Conservation (phyloP, 2,888 invertebrate genomes). For the Hemicrepidius hirtus region DNA sequence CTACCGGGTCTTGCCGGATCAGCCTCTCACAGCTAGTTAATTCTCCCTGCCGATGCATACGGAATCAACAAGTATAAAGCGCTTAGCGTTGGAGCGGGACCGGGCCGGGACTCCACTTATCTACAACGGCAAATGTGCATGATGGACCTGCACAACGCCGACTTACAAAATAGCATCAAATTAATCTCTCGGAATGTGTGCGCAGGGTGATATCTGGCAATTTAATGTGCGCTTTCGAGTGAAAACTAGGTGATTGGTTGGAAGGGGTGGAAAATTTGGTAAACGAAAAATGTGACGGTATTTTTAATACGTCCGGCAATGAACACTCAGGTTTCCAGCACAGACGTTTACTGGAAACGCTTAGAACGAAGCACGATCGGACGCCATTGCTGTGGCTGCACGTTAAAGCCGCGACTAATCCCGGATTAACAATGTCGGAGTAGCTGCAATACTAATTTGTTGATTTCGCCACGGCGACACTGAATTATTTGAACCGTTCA, state of each 20-base stretch:
- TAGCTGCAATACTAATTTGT: slow-evolving; percentile 73
- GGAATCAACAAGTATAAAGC: slow-evolving; percentile 61
- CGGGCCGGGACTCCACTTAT: slow-evolving; percentile 56
- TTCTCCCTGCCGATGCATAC: slow-evolving; percentile 53
- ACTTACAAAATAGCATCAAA: slow-evolving; percentile 60
- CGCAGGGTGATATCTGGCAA: slow-evolving; percentile 55
- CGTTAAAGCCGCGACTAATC: slow-evolving; percentile 71
- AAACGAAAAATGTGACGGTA: background rate
- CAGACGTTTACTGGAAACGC: slow-evolving; percentile 38
- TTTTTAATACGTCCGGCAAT: slow-evolving; percentile 28
- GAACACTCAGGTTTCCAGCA: slow-evolving; percentile 20
- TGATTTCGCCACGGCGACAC: slow-evolving; percentile 72
- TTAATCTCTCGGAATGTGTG: slow-evolving; percentile 58
- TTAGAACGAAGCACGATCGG: slow-evolving; percentile 48
- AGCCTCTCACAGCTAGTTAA: slow-evolving; percentile 43
- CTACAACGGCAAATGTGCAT: slow-evolving; percentile 60
- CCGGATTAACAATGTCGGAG: slow-evolving; percentile 72
- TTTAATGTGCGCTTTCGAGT: slow-evolving; percentile 58
- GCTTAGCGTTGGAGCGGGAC: slow-evolving; percentile 55
- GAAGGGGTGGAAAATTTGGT: slow-evolving; percentile 2
- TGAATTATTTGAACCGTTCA: slow-evolving; percentile 69
- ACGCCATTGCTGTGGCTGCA: slow-evolving; percentile 67
- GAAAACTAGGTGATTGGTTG: slow-evolving; percentile 39
- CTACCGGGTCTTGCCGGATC: slow-evolving; percentile 28
- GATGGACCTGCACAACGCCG: slow-evolving; percentile 56